phyloP scores from a whole-genome alignment of 2,113 vertebrate genomes.

The Xiphophorus couchianus region DNA sequence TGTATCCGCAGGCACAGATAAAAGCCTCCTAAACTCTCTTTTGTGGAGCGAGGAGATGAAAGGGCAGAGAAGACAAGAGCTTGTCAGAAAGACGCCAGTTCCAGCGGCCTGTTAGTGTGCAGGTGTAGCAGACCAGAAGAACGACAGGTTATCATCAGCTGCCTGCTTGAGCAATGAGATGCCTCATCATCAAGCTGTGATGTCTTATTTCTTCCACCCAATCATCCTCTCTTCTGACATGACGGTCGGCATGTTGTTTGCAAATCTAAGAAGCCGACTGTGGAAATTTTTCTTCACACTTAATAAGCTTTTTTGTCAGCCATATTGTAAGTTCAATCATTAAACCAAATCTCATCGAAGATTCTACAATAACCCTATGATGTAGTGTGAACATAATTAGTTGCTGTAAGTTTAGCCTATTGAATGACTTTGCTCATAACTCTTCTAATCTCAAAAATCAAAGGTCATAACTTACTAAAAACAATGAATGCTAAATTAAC shows the following conservation, averaged over 20 bases:
- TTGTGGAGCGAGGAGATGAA: conserved; percentile 79
- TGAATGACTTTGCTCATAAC: not conserved
- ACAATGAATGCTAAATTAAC: no score
- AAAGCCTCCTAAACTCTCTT: conserved; percentile 76
- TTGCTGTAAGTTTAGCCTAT: not conserved
- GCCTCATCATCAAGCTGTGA: conserved; percentile 62
- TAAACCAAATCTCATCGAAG: not conserved
- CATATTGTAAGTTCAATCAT: conserved; percentile 2
- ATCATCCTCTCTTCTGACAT: conserved; percentile 48
- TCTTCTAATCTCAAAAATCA: no score
- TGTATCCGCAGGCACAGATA: conserved; percentile 75
- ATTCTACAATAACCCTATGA: not conserved
- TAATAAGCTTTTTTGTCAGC: conserved; percentile 17
- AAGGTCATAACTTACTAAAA: no score
- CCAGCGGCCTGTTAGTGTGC: conserved; percentile 68
- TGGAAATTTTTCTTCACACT: conserved; percentile 6
- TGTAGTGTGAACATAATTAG: not conserved
- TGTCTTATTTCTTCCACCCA: conserved; percentile 63
- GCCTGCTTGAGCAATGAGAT: conserved; percentile 71
- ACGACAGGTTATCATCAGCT: conserved; percentile 73
- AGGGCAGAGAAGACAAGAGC: conserved; percentile 74
- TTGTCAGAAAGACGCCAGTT: conserved; percentile 71
- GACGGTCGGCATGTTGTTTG: conserved; percentile 47
- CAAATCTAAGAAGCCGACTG: conserved; percentile 36
- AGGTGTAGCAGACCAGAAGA: conserved; percentile 74